Evolutionary conservation across 2,797 vertebrate species (phyloP), one percentile per base, ranked within the genome.

Genomic region (Novumbra hubbsi): DNA sequence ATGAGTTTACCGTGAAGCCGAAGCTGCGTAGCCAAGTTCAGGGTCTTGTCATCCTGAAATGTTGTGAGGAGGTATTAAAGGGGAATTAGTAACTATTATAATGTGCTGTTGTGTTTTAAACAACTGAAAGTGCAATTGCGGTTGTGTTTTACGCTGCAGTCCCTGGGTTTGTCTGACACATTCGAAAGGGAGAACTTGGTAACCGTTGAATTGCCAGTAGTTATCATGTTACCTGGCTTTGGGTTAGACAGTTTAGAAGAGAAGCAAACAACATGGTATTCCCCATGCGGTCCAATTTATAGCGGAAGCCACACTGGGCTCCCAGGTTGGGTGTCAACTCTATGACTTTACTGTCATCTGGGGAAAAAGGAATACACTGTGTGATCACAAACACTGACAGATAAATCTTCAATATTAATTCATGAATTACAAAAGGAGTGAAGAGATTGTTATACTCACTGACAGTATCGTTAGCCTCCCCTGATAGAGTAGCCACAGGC

Each of bases 181-280:
- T 17, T 63, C 4, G 28, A 62, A 21, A n/a, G 19, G 21, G 9
- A 24, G 55, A 24, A n/a, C 9, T 7, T 8, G 24, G 55, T 11
- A 21, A 21, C 9, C 21, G 5, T 57, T 21, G 9, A 8, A 1
- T 24, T 57, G 19, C 7, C 62, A 30, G 24, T 32, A 6, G 5
- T 32, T 17, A 21, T 63, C 14, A 6, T 32, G 16, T 30, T 87
- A 95, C 93, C 89, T 80, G 28, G 24, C 88, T 87, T 21, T 66
- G 62, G 65, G 90, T 81, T 67, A 92, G 92, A 73, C 94, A 94
- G 84, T 94, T 95, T 28, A 91, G 85, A 28, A 93, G 80, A 30
- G 94, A 95, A 4, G 86, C 88, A 24, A 69, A 89, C 76, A 95
- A 78, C 21, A 84, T 66, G 0, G 87, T n/a, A 0, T 81, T 89